Evolutionary conservation across 2,888 invertebrate species (phyloP), one percentile per base, ranked within the genome.

Genomic region (Cantharis flavilabris): DNA sequence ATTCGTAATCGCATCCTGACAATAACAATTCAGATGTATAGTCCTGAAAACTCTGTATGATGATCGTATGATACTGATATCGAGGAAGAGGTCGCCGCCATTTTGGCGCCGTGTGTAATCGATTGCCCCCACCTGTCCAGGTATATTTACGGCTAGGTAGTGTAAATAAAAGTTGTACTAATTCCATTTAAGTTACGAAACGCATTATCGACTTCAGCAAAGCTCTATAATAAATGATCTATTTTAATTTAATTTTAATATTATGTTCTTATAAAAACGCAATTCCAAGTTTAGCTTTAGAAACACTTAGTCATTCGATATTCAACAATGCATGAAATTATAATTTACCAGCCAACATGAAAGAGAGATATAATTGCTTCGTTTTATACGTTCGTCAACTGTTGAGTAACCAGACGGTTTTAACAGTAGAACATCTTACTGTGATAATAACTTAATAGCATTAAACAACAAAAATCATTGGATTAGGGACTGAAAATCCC

Each of bases 81-180:
- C 63, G 71, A 70, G 67, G 71, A 71, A 70, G 67, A 64, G 65
- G 63, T n/a, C 20, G 76, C 77, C 78, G 80, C 80, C 80, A 80
- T 80, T 73, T 80, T 80, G 80, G 77, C 80, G 80, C 77, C 80
- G 72, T 62, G 72, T 72, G 80, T 65, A 76, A 80, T 80, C 80
- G 80, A 80, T 80, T 80, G 76, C 78, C 72, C 63, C 72, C 80
- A 80, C 80, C 80, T 80, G 80, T 63, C 76, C 80, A 80, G 80
- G 80, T 80, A 73, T 73, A 74, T 73, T 78, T 77, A 76, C 63
- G 49, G 67, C 71, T 73, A 78, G 73, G 78, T 78, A 69, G 74
- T 71, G 62, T 78, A 73, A 76, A 73, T 76, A 78, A 75, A 75
- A 75, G 65, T 71, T 62, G 33, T 67, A 69, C 62, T 72, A 75